Evolutionary conservation across 2,113 vertebrate genomes (phyloP).

Genomic region (Chlamydotis undulata): DNA sequence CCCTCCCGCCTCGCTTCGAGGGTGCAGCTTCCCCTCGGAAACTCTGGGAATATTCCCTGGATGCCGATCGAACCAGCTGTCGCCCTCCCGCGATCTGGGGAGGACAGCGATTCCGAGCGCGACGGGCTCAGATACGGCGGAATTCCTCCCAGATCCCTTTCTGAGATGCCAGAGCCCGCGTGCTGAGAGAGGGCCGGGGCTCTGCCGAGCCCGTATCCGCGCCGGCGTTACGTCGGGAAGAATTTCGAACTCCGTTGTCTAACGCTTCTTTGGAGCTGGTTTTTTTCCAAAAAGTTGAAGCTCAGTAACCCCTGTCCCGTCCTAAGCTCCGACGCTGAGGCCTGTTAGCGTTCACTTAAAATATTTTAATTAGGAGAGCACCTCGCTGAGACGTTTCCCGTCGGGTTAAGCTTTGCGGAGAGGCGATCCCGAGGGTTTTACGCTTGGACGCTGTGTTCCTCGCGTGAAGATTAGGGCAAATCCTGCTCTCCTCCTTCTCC

Average conservation of each 20-base stretch:
- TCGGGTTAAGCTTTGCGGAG: too few relatives aligned
- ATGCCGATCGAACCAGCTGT: constrained; percentile 68
- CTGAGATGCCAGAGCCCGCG: constrained; percentile 6
- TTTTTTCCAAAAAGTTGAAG: too few relatives aligned
- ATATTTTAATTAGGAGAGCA: neutral
- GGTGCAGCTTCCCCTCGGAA: constrained; percentile 35
- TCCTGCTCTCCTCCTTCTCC: too few relatives aligned
- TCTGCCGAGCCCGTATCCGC: neutral
- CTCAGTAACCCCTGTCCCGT: neutral
- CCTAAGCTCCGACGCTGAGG: too few relatives aligned
- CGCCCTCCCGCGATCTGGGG: neutral
- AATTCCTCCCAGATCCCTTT: constrained; percentile 33
- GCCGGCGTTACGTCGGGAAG: fast-evolving
- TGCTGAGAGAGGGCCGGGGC: neutral
- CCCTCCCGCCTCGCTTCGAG: neutral
- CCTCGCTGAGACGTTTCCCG: fast-evolving
- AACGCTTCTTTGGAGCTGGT: neutral
- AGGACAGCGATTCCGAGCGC: neutral
- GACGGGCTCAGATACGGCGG: neutral
- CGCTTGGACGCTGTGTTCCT: too few relatives aligned
- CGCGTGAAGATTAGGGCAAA: too few relatives aligned
- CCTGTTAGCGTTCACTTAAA: too few relatives aligned
- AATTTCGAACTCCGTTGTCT: neutral
- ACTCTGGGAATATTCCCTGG: constrained; percentile 48
- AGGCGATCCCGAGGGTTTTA: neutral